phyloP scores from a whole-genome alignment of 92 coral and sea anemone genomes.

The Parazoanthus atlanticus region DNA sequence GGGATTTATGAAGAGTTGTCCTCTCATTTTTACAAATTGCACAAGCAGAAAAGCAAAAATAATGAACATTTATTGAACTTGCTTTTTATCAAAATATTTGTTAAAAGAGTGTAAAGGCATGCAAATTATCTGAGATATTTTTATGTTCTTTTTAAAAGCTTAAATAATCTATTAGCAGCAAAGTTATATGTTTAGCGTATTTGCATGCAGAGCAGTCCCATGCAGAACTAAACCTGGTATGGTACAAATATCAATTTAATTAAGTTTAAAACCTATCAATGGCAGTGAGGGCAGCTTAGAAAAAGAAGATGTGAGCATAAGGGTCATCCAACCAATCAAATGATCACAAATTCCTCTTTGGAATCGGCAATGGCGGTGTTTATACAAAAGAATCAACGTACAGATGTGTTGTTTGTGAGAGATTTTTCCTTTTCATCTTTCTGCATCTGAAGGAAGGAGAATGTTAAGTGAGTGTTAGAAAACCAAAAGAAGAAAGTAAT shows the following conservation, averaged over 20 bases:
- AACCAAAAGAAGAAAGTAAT: background rate
- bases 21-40: too few relatives aligned
- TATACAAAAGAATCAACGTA: slow-evolving; percentile 23
- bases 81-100: background rate
- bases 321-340: background rate
- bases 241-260: too few relatives aligned
- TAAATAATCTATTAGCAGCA: too few relatives aligned
- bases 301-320: background rate
- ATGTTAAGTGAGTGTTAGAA: slow-evolving; percentile 30
- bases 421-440: slow-evolving; percentile 44
- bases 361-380: background rate
- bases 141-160: too few relatives aligned
- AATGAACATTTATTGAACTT: background rate
- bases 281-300: background rate
- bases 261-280: background rate
- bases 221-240: too few relatives aligned
- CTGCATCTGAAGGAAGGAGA: slow-evolving; percentile 42
- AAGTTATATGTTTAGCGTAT: too few relatives aligned
- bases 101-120: too few relatives aligned
- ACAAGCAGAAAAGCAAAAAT: background rate
- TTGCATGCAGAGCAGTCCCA: too few relatives aligned
- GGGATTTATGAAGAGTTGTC: background rate
- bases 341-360: background rate
- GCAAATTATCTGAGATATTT: too few relatives aligned
- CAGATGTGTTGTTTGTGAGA: slow-evolving; percentile 47